phyloP scores from a whole-genome alignment of 2,888 invertebrate species.

The Parnassius glacialis region DNA sequence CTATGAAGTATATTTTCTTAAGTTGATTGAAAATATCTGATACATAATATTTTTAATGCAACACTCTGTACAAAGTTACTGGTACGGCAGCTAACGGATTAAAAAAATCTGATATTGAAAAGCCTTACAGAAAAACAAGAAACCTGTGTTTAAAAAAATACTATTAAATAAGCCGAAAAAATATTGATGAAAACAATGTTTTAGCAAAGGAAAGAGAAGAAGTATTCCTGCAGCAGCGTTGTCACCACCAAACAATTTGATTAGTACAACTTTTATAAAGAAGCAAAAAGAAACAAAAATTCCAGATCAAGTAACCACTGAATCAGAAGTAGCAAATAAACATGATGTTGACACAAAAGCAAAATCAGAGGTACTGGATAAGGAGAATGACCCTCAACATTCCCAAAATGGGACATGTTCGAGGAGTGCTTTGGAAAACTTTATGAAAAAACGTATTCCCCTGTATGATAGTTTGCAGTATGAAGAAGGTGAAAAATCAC shows the following conservation, averaged over 20 bases:
- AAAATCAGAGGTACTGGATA: slow-evolving; percentile 5
- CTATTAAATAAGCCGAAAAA: no score
- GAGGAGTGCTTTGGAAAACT: slow-evolving; percentile 42
- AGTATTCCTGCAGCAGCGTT: slow-evolving; percentile 46
- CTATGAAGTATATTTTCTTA: no score
- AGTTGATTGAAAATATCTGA: no score
- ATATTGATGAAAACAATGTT: not conserved
- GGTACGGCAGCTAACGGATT: no score
- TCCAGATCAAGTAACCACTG: not conserved
- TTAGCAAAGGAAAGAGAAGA: slow-evolving; percentile 65
- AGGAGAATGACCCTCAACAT: not conserved
- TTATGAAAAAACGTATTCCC: slow-evolving; percentile 48
- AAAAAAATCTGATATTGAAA: no score
- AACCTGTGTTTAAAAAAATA: no score
- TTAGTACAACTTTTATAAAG: slow-evolving; percentile 35
- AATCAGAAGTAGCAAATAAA: not conserved
- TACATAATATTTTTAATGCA: no score
- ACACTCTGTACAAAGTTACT: no score
- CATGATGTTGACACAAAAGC: not conserved
- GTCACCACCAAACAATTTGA: slow-evolving; percentile 30
- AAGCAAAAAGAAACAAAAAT: not conserved
- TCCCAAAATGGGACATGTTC: slow-evolving; percentile 14
- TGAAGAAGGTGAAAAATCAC: slow-evolving; percentile 30
- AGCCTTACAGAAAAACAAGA: no score
- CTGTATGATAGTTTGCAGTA: slow-evolving; percentile 36